Conservation (phyloP, 2,797 vertebrate species). For the Paguma larvata region DNA sequence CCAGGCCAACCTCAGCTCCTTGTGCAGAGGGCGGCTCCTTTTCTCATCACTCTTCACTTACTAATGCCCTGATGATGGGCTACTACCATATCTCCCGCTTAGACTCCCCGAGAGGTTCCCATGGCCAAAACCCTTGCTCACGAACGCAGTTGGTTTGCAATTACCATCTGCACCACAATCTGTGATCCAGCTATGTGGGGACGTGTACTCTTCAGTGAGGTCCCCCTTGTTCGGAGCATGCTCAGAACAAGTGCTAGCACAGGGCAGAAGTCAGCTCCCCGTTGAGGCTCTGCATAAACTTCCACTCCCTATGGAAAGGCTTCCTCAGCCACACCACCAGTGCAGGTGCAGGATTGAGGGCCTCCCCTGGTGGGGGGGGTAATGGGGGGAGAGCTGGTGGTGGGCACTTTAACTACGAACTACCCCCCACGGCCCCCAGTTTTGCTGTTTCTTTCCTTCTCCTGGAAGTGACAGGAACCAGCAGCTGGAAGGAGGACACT, state of each 20-base stretch:
- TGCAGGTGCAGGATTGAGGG: fast-evolving
- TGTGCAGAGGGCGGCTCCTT: too few species aligned
- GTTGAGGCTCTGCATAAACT: too few species aligned
- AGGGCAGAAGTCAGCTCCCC: background rate
- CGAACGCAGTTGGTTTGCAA: background rate
- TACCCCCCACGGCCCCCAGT: too few species aligned
- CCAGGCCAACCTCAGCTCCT: background rate
- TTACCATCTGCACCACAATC: background rate
- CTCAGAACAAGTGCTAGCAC: too few species aligned
- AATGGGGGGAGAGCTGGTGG: too few species aligned
- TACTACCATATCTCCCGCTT: too few species aligned
- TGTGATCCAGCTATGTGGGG: fast-evolving
- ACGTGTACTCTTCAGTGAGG: background rate
- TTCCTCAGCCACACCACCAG: fast-evolving
- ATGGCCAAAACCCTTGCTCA: too few species aligned
- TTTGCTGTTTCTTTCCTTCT: background rate
- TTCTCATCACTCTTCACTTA: background rate
- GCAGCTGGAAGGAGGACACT: background rate
- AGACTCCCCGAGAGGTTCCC: background rate
- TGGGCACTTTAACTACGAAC: fast-evolving
- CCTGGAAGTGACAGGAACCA: background rate
- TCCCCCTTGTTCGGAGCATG: too few species aligned
- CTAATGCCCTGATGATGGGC: too few species aligned
- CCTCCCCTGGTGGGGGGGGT: background rate
- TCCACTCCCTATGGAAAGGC: background rate